phyloP scores from a whole-genome alignment of 2,888 invertebrate genomes.

The Neelides folsomi region DNA sequence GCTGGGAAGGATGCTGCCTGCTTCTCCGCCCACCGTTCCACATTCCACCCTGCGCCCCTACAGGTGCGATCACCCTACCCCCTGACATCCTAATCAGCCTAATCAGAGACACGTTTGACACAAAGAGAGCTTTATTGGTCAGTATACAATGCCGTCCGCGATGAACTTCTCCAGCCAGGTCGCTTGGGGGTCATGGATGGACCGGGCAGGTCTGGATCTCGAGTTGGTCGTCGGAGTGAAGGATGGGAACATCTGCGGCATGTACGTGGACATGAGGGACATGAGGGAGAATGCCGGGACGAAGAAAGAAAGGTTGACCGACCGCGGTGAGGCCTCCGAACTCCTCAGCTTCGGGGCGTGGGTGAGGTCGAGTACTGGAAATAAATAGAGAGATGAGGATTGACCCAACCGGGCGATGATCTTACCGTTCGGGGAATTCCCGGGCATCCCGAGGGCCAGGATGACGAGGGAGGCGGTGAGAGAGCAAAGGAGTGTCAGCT shows the following conservation, averaged over 20 bases:
- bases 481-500: no score
- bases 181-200: background rate
- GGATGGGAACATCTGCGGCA: slow-evolving; percentile 26
- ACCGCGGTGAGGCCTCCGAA: slow-evolving; percentile 9
- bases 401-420: background rate
- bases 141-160: no score
- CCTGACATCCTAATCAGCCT: no score
- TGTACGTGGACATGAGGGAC: slow-evolving; percentile 17
- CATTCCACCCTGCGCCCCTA: no score
- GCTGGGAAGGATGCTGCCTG: no score
- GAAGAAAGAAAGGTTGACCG: slow-evolving; percentile 25
- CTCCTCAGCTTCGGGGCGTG: slow-evolving; percentile 9
- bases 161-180: slow-evolving; percentile 13
- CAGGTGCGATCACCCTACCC: no score
- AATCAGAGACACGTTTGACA: no score
- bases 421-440: no score
- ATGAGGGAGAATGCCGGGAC: slow-evolving; percentile 27
- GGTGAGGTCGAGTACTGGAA: slow-evolving; percentile 15
- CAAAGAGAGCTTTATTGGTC: no score
- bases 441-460: no score
- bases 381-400: background rate
- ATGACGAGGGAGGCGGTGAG: no score
- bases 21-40: no score
- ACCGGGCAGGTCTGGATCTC: background rate
- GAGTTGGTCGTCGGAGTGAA: slow-evolving; percentile 21